Conservation (phyloP, 2,113 vertebrate species). For the Ginglymostoma cirratum region DNA sequence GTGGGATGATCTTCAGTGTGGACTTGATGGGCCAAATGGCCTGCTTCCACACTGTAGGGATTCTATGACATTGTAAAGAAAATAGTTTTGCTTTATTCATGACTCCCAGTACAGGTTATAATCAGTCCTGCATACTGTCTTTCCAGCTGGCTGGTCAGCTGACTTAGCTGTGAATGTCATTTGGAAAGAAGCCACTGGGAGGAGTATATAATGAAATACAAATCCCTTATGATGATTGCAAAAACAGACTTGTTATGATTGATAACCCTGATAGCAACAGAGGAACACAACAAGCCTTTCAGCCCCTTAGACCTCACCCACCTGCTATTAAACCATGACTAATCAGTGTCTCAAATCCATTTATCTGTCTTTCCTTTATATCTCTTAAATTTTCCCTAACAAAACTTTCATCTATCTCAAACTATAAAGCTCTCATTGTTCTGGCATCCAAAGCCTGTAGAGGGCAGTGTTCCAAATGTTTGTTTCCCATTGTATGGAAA, state of each 20-base stretch:
- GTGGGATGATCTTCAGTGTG: no score
- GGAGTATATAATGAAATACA: not conserved
- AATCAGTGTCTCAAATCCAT: not conserved
- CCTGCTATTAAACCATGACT: not conserved
- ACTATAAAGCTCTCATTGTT: not conserved
- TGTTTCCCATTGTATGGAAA: not conserved
- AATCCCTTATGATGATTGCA: not conserved
- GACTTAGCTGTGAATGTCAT: not conserved
- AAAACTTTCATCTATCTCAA: not conserved
- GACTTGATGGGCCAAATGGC: no score
- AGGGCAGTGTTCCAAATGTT: not conserved
- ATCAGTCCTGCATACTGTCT: not conserved
- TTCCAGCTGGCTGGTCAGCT: not conserved
- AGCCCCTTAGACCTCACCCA: not conserved
- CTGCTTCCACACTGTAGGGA: no score
- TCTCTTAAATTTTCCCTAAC: not conserved
- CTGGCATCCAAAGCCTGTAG: not conserved
- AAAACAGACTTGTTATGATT: not conserved
- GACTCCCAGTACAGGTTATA: not conserved
- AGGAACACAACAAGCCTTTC: not conserved
- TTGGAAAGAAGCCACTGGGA: constrained; percentile 23
- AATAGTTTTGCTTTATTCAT: not conserved
- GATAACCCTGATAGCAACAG: not conserved
- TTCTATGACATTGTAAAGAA: not conserved
- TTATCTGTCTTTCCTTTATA: not conserved